These are phyloP conservation scores for Siderastrea siderea DNA, from an alignment of 92 coral and sea anemone species.

Conservation along the genomic window DNA sequence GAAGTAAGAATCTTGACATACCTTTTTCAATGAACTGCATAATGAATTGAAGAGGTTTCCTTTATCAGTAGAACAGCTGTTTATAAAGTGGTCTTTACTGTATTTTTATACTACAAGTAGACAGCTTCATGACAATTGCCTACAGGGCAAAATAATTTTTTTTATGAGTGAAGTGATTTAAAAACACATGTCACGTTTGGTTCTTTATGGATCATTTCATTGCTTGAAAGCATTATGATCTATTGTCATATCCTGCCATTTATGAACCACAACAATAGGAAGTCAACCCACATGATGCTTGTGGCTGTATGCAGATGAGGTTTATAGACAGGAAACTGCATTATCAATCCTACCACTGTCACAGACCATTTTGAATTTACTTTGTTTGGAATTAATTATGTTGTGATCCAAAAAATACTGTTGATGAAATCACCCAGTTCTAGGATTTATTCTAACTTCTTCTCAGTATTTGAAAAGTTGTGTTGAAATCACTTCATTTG, in stretches of 20 bases:
- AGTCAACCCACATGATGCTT: background rate
- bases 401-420: background rate
- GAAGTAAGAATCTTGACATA: background rate
- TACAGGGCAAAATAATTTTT: background rate
- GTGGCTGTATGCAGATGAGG: constrained; percentile 35
- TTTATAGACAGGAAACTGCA: constrained; percentile 14
- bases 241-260: background rate
- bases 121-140: background rate
- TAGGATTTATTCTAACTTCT: background rate
- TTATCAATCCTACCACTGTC: background rate
- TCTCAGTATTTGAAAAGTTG: background rate
- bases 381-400: constrained; percentile 2
- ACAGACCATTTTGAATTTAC: constrained; percentile 1
- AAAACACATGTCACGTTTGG: background rate
- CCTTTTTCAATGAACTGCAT: background rate
- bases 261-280: constrained; percentile 19
- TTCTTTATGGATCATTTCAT: constrained; percentile 15
- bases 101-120: background rate
- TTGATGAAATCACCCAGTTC: background rate
- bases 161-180: background rate
- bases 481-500: background rate
- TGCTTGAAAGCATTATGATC: background rate
- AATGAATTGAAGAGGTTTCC: background rate
- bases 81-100: background rate
- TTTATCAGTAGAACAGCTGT: background rate